These are phyloP conservation scores for Sander lucioperca DNA, from an alignment of 2,113 vertebrate genomes.

Conservation along the genomic window DNA sequence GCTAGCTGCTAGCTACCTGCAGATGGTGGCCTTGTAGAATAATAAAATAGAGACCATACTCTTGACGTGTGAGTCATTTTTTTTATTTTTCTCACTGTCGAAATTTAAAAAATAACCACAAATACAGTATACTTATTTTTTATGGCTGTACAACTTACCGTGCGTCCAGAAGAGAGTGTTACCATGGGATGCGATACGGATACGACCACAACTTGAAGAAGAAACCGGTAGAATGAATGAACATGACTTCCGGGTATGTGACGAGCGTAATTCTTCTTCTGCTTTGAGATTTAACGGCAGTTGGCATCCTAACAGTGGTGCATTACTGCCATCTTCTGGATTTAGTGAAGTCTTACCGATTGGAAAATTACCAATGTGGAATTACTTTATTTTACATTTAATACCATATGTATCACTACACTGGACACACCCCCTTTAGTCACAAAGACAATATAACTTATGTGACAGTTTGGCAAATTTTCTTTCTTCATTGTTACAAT, in stretches of 20 bases:
- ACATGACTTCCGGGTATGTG: constrained; percentile 66
- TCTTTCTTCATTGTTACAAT: too few species aligned
- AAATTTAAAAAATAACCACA: neutral
- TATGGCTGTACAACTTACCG: constrained; percentile 54
- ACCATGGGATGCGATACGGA: constrained; percentile 54
- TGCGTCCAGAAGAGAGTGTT: constrained; percentile 39
- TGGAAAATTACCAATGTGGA: too few species aligned
- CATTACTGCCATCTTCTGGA: constrained; percentile 3
- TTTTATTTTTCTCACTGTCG: fast-evolving
- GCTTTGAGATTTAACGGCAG: neutral
- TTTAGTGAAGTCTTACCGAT: neutral
- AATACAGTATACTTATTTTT: fast-evolving
- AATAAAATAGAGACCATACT: neutral
- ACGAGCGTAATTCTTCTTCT: constrained; percentile 22
- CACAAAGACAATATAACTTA: too few species aligned
- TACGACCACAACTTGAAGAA: constrained; percentile 41
- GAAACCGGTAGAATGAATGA: constrained; percentile 67
- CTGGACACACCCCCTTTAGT: too few species aligned
- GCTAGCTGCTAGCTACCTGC: constrained; percentile 59
- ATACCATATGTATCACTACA: too few species aligned
- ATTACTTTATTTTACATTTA: too few species aligned
- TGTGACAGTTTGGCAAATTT: too few species aligned
- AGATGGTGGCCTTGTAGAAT: constrained; percentile 39
- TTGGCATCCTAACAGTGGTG: neutral
- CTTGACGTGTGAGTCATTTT: neutral